Base-by-base conservation (phyloP, 2,113 vertebrate species). In the Triplophysa tibetana region DNA sequence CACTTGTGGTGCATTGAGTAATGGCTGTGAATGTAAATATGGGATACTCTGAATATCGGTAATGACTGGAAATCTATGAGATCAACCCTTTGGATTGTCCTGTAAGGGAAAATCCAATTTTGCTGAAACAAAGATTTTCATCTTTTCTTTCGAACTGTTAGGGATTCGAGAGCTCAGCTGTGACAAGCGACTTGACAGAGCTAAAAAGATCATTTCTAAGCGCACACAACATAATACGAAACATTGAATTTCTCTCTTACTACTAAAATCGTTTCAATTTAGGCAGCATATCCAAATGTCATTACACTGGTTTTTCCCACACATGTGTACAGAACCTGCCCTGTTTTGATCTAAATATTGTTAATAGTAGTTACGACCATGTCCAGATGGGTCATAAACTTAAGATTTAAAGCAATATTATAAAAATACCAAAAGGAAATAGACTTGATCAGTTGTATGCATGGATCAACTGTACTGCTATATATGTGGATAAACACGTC, bases 51-150 rank as follows among this genome's bases (percentile, higher is more conserved):
- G 33, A 38, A 38, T 38, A 38, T 38, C 33, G 33, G 45, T 65
- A 77, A 77, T 77, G 62, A 63, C 45, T 65, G 26, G 61, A 23
- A 77, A 77, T 76, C 74, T 76, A 45, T 11, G 24, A 33, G 73
- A 76, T 77, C 75, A 38, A 64, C 43, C 62, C 75, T 65, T 23
- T 52, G 45, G 45, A 77, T 66, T 21, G 75, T 77, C 61, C 62
- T 10, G 26, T 52, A 24, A 43, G 41, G 9, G 12, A 17, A 52
- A 52, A 65, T 65, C 43, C 62, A 64, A 65, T 64, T 65, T 52
- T 54, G 74, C 74, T 23, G 43, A 76, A 76, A 76, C 74, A 65
- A 65, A 52, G 61, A 65, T 76, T 76, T 76, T 50, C 74, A 64
- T 76, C 43, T 65, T 76, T 65, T 76, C 41, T 64, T 33, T 6